A percentile compares a stretch with the other conserved stretches of the same genome.
Conservation (phyloP, 2,797 vertebrate species). For the Champsocephalus esox region DNA sequence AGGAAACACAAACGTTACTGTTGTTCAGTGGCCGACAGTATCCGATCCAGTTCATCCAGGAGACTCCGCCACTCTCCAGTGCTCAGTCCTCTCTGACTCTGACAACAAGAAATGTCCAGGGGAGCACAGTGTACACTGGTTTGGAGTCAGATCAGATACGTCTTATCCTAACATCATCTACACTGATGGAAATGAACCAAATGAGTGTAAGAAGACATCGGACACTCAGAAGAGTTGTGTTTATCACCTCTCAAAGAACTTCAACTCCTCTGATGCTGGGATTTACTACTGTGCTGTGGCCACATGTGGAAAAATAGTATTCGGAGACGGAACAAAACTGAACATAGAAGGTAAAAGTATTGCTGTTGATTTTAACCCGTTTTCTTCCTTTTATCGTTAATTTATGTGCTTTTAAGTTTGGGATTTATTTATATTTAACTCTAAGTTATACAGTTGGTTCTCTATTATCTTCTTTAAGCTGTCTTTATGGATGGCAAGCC, state of each 20-base stretch:
- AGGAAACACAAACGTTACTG: slow-evolving; percentile 28
- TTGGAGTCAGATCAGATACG: neutral
- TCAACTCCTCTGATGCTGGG: no score
- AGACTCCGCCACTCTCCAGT: slow-evolving; percentile 39
- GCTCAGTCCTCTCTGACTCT: slow-evolving; percentile 42
- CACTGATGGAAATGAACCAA: neutral
- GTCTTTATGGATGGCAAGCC: neutral
- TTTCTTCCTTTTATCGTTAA: neutral
- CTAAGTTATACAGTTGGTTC: neutral
- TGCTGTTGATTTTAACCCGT: neutral
- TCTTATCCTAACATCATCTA: no score
- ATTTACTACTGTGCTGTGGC: no score
- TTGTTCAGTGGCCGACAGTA: slow-evolving; percentile 18
- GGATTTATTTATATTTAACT: neutral
- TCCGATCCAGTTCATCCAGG: slow-evolving; percentile 21
- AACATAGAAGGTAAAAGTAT: slow-evolving; percentile 35
- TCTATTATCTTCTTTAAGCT: neutral
- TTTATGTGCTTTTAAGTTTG: neutral
- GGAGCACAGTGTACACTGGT: slow-evolving; percentile 6
- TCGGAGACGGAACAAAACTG: slow-evolving; percentile 24
- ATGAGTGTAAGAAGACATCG: no score
- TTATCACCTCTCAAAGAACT: no score
- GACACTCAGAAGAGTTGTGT: no score
- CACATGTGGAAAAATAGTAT: no score
- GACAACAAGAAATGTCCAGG: neutral